Evolutionary conservation across 2,888 invertebrate genomes (phyloP).

Genomic region (Hemithea aestivaria): DNA sequence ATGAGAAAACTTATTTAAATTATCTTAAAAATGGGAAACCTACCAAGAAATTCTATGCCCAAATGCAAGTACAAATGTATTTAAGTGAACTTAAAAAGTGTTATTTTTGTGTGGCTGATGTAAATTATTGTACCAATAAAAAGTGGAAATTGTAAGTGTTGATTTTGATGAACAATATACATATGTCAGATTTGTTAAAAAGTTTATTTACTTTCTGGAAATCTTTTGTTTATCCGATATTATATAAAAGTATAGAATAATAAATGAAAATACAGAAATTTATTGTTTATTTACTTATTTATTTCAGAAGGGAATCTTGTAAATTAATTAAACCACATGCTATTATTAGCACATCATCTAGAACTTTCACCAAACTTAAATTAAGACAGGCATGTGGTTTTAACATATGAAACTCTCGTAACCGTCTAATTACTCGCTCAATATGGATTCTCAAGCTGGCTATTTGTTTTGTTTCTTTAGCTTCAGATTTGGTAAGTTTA

Average conservation of each 20-base stretch:
- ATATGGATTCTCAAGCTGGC: constrained; percentile 3
- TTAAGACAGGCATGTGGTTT: constrained; percentile 1
- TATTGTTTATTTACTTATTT: too few species aligned
- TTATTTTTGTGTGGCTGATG: background rate
- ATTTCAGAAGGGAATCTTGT: background rate
- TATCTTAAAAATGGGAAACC: background rate
- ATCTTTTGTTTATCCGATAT: background rate
- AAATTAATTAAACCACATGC: background rate
- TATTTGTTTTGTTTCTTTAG: constrained; percentile 3
- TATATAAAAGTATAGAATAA: background rate
- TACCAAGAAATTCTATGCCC: background rate
- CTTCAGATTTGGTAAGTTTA: constrained; percentile 2
- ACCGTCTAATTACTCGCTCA: background rate
- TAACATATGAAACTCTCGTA: constrained; percentile 1
- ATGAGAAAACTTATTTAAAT: background rate
- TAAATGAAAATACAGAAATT: background rate
- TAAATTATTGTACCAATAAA: background rate
- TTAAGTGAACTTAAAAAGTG: background rate
- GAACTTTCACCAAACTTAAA: background rate
- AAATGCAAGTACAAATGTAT: background rate
- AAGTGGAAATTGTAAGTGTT: too few species aligned
- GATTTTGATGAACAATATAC: background rate
- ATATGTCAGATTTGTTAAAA: background rate
- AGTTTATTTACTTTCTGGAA: background rate
- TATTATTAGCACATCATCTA: constrained; percentile 1